Base-by-base conservation (phyloP, 2,888 invertebrate species). In the Orchestes rusci region DNA sequence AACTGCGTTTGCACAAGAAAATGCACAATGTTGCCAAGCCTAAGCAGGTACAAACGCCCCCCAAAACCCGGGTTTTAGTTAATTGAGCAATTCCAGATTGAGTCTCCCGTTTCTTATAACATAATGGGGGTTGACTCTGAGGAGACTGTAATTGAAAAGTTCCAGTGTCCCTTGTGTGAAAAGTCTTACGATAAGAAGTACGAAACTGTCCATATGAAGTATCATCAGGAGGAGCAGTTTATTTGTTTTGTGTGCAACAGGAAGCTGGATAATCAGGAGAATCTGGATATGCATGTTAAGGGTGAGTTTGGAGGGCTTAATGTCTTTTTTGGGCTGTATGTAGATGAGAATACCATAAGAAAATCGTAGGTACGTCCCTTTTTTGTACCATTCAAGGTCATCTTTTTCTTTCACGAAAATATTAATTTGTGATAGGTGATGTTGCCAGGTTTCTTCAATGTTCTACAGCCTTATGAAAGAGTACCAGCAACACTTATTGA, bases 1-100 rank as follows among this genome's bases (percentile, higher is more conserved):
- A 76, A 3, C 62, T 82, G 40, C 72, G 82, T 54, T 66, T 86
- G 34, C 86, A 86, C 60, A 76, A 75, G 56, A 73, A 83, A 50
- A 85, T 86, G 77, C 86, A 86, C 55, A 78, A 79, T 23, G 82
- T 83, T 3, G 71, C 79, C 3, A 76, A 78, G 63, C 72, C 67
- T 54, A 74, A 70, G 55, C 67, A 51, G 17, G 51, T 51, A 36
- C 20, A 40, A 38, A 3, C 8, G 23, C 27, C 15, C 3, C 27
- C 20, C 12, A 37, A 13, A 37, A 15, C 20, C 7, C 5, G 7
- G 2, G 7, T 33, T 40, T 23, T 1, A 34, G 16, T 19, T 40
- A 20, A n/a, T 12, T 33, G 4, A 16, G 4, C 16, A 19, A 34
- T 34, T 31, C 18, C 27, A 68, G 39, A 67, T 72, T 1, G 71